phyloP scores from a whole-genome alignment of 1,140 invertebrate species.

The Oreohelix idahoensis region DNA sequence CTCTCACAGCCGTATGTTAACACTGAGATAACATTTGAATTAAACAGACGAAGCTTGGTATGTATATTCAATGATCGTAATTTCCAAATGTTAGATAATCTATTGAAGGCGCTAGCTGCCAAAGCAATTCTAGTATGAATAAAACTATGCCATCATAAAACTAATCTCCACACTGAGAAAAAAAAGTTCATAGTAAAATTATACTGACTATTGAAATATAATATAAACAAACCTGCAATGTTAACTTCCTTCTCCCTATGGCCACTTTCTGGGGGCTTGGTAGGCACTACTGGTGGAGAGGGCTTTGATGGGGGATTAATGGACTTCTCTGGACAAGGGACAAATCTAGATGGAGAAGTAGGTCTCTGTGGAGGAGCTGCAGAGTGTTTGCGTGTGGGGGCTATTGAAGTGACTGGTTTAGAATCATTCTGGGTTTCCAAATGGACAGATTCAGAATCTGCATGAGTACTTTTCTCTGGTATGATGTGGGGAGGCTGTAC shows the following conservation, averaged over 20 bases:
- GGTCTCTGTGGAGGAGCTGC: constrained; percentile 1
- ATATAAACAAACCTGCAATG: not conserved
- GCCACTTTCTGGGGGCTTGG: not conserved
- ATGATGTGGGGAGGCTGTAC: not conserved
- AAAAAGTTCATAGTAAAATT: no score
- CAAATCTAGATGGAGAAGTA: constrained; percentile 12
- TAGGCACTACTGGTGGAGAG: not conserved
- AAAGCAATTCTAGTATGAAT: no score
- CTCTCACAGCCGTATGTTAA: no score
- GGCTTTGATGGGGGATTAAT: not conserved
- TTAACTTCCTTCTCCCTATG: not conserved
- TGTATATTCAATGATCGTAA: no score
- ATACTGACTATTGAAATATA: no score
- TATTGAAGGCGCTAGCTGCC: no score
- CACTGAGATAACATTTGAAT: no score
- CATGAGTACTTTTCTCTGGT: not conserved
- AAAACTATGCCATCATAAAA: no score
- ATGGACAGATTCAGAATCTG: not conserved
- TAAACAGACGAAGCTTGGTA: no score
- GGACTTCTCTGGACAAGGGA: not conserved
- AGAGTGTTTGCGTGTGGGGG: not conserved
- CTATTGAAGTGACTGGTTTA: no score
- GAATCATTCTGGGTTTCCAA: not conserved
- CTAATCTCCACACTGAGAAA: no score
- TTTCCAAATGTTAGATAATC: no score